Evolutionary conservation across 92 coral and sea anemone genomes (phyloP).

Genomic region (Palythoa grandis): DNA sequence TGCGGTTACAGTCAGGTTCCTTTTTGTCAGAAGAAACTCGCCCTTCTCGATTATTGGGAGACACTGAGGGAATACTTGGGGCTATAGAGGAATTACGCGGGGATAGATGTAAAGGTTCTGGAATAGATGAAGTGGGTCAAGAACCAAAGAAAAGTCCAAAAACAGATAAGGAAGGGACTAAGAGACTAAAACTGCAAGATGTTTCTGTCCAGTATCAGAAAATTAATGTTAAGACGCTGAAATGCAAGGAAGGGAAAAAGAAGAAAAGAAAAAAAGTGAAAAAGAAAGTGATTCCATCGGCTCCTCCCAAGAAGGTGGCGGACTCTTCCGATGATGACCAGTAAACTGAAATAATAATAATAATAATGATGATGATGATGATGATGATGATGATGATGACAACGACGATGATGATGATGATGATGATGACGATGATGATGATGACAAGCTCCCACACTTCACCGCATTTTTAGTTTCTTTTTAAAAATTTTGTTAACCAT

Average conservation of each 20-base stretch:
- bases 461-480: no score
- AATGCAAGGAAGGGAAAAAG: slow-evolving; percentile 36
- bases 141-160: background rate
- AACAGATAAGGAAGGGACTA: background rate
- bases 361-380: no score
- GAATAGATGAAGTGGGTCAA: background rate
- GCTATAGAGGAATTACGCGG: background rate
- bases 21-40: background rate
- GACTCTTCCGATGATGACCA: background rate
- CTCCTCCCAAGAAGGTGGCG: background rate
- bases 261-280: background rate
- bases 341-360: background rate
- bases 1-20: background rate
- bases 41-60: background rate
- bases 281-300: background rate
- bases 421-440: no score
- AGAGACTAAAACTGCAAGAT: slow-evolving; percentile 9
- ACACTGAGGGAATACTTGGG: background rate
- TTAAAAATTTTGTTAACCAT: no score
- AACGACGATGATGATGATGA: no score
- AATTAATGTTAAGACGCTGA: slow-evolving; percentile 15
- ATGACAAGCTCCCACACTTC: no score
- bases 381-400: no score
- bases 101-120: background rate
- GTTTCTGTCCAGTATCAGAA: slow-evolving; percentile 31